Conservation (phyloP, 2,797 vertebrate genomes). For the Pteronotus mesoamericanus region DNA sequence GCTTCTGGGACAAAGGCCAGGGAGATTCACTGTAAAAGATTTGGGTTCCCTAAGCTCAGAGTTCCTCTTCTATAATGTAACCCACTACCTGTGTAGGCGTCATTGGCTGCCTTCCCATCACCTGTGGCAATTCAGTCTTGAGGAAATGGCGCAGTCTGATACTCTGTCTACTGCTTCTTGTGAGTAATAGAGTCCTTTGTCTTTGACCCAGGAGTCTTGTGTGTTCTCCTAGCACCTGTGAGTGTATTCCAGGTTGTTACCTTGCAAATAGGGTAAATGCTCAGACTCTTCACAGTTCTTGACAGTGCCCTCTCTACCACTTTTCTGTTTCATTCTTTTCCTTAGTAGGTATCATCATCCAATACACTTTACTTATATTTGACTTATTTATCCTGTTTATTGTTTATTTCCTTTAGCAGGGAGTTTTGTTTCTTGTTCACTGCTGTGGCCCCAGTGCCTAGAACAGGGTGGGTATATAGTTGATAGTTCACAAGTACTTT, state of each 20-base stretch:
- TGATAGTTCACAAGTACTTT: background rate
- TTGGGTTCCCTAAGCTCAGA: background rate
- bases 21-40: background rate
- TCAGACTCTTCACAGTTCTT: background rate
- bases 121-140: background rate
- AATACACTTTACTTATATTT: background rate
- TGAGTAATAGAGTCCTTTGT: background rate
- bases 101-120: background rate
- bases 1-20: background rate
- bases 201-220: background rate
- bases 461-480: background rate
- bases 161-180: background rate
- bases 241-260: background rate
- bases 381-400: background rate
- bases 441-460: background rate
- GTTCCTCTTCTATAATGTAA: background rate
- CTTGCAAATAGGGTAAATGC: background rate
- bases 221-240: background rate
- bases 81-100: background rate
- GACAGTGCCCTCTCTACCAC: too few species aligned
- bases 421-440: background rate
- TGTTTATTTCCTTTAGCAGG: background rate
- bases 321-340: background rate
- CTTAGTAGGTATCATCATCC: background rate
- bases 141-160: background rate